phyloP scores from a whole-genome alignment of 2,888 invertebrate species.

The Tholera decimalis region DNA sequence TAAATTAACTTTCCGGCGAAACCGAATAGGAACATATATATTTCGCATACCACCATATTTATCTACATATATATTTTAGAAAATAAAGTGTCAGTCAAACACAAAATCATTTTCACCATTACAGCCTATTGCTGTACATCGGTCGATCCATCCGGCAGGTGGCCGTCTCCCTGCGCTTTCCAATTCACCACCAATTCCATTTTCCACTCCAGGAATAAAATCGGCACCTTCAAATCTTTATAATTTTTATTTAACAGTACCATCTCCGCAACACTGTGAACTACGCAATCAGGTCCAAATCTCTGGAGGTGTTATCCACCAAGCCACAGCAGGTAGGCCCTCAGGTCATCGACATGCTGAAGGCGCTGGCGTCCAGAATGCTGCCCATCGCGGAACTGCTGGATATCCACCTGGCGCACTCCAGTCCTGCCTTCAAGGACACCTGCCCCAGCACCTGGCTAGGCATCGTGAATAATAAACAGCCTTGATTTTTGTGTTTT shows the following conservation, averaged over 20 bases:
- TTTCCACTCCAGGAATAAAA: too few relatives aligned
- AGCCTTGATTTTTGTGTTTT: conserved; percentile 56
- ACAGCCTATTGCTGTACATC: too few relatives aligned
- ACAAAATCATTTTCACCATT: too few relatives aligned
- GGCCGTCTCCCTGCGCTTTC: too few relatives aligned
- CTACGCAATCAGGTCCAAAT: conserved; percentile 76
- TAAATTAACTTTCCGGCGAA: too few relatives aligned
- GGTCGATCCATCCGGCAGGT: too few relatives aligned
- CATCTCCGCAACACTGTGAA: conserved; percentile 84
- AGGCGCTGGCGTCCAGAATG: conserved; percentile 76
- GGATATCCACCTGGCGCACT: conserved; percentile 83
- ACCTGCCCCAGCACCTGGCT: conserved; percentile 83
- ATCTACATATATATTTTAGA: too few relatives aligned
- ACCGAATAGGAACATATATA: too few relatives aligned
- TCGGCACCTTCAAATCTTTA: background rate
- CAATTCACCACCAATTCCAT: too few relatives aligned
- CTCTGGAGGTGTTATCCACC: conserved; percentile 77
- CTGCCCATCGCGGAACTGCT: conserved; percentile 83
- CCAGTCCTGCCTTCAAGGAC: conserved; percentile 84
- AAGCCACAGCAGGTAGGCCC: conserved; percentile 82
- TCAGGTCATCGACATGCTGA: conserved; percentile 80
- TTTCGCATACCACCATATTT: too few relatives aligned
- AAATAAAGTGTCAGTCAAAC: too few relatives aligned
- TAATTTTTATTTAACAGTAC: conserved; percentile 70
- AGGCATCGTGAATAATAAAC: conserved; percentile 86